These are phyloP conservation scores for Thalpophila matura DNA, from an alignment of 2,888 invertebrate genomes.

Conservation along the genomic window DNA sequence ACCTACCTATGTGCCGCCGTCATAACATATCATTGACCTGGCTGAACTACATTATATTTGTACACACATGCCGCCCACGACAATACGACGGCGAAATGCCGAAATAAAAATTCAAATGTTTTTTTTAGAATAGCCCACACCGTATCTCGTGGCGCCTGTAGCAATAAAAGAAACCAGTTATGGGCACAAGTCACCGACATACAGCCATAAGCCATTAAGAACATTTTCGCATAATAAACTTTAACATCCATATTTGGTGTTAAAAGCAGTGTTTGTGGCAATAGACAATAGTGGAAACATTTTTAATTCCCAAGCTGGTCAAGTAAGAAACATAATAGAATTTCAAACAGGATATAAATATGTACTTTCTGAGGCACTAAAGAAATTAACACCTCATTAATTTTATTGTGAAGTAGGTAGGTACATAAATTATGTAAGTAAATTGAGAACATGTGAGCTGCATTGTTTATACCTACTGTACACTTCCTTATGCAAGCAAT, in stretches of 20 bases:
- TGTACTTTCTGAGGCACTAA: neutral
- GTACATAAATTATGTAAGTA: too few species aligned
- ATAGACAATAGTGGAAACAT: slow-evolving; percentile 21
- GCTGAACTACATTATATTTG: slow-evolving; percentile 35
- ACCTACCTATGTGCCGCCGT: neutral
- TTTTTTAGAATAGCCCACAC: slow-evolving; percentile 30
- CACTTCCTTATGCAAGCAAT: neutral
- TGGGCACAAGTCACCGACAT: slow-evolving; percentile 39
- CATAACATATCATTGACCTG: slow-evolving; percentile 36
- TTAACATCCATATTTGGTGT: slow-evolving; percentile 33
- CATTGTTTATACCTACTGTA: neutral
- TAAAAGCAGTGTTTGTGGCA: slow-evolving; percentile 16
- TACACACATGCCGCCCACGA: slow-evolving; percentile 34
- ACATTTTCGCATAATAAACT: slow-evolving; percentile 52
- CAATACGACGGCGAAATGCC: slow-evolving; percentile 33
- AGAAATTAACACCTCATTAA: slow-evolving; percentile 23
- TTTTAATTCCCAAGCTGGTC: slow-evolving; percentile 13
- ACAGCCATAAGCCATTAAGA: slow-evolving; percentile 38
- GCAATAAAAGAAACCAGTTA: slow-evolving; percentile 63
- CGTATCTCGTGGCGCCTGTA: slow-evolving; percentile 39
- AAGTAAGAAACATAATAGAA: slow-evolving; percentile 15
- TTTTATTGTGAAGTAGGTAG: neutral
- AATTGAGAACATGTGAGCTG: slow-evolving; percentile 6
- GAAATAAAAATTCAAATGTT: slow-evolving; percentile 29
- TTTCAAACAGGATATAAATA: neutral